A percentile compares a stretch with the other conserved stretches of the same genome.
Conservation (phyloP, 2,113 vertebrate genomes). For the Lota lota region DNA sequence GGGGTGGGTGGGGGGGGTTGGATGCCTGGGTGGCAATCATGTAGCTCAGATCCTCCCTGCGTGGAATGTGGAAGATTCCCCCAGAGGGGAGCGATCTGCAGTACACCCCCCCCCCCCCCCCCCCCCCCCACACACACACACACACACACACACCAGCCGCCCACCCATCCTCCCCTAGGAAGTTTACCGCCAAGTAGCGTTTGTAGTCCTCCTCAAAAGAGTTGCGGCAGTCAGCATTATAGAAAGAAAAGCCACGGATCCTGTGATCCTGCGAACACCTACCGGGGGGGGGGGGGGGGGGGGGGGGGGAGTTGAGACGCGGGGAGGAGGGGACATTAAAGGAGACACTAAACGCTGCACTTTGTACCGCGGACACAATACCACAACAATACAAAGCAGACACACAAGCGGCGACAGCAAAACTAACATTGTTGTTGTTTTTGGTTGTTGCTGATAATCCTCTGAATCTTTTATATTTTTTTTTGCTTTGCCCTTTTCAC, state of each 20-base stretch:
- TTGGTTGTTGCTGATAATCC: constrained; percentile 9
- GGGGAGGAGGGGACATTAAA: constrained; percentile 57
- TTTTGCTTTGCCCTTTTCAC: too few relatives aligned
- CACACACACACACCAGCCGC: too few relatives aligned
- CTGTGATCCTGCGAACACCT: constrained; percentile 58
- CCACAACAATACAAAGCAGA: constrained; percentile 20
- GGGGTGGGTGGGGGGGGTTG: too few relatives aligned
- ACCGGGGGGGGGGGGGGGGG: constrained; percentile 36
- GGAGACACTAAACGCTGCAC: constrained; percentile 61
- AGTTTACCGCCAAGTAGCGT: constrained; percentile 75
- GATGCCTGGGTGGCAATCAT: too few relatives aligned
- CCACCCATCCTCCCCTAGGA: constrained; percentile 2
- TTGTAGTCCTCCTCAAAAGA: constrained; percentile 75
- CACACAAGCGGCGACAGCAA: too few relatives aligned
- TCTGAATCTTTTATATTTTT: constrained; percentile 28
- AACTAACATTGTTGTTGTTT: constrained; percentile 1
- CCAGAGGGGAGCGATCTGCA: too few relatives aligned
- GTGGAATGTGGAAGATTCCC: too few relatives aligned
- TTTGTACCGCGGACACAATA: constrained; percentile 60
- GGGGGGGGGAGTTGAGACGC: constrained; percentile 33
- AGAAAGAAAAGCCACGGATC: constrained; percentile 66
- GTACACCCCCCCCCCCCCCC: not conserved
- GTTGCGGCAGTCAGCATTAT: constrained; percentile 71
- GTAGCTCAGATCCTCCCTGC: too few relatives aligned
- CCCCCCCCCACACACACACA: not conserved